These are phyloP conservation scores for Empis livida DNA, from an alignment of 2,888 invertebrate species.

Conservation along the genomic window DNA sequence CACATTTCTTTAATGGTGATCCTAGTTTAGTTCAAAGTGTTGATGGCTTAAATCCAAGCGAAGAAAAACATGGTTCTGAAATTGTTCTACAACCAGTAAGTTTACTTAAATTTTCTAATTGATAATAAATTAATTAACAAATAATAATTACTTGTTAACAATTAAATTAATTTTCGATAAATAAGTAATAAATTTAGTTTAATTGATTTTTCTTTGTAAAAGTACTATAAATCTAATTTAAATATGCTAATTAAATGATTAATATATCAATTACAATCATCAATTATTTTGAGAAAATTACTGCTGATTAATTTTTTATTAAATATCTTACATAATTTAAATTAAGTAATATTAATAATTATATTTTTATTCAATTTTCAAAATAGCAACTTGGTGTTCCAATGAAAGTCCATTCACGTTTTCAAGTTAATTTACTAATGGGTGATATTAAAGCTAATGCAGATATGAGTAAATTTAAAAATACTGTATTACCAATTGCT, in stretches of 20 bases:
- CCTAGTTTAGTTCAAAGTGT: slow-evolving; percentile 42
- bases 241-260: no score
- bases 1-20: slow-evolving; percentile 56
- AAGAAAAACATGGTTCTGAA: slow-evolving; percentile 37
- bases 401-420: slow-evolving; percentile 45
- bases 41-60: slow-evolving; percentile 49
- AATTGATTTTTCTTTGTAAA: no score
- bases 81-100: slow-evolving; percentile 60
- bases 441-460: slow-evolving; percentile 47
- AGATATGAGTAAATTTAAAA: slow-evolving; percentile 46
- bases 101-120: background rate
- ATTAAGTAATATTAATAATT: background rate
- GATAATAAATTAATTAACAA: no score
- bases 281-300: no score
- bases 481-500: slow-evolving; percentile 52
- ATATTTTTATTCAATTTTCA: slow-evolving; percentile 2
- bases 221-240: no score
- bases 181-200: no score
- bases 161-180: no score
- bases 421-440: slow-evolving; percentile 63
- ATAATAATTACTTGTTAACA: no score
- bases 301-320: no score
- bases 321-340: no score
- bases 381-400: slow-evolving; percentile 52
- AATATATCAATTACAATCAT: no score